Evolutionary conservation across 2,888 invertebrate species (phyloP), one percentile per base, ranked within the genome.

Genomic region (Exocentrus adspersus): DNA sequence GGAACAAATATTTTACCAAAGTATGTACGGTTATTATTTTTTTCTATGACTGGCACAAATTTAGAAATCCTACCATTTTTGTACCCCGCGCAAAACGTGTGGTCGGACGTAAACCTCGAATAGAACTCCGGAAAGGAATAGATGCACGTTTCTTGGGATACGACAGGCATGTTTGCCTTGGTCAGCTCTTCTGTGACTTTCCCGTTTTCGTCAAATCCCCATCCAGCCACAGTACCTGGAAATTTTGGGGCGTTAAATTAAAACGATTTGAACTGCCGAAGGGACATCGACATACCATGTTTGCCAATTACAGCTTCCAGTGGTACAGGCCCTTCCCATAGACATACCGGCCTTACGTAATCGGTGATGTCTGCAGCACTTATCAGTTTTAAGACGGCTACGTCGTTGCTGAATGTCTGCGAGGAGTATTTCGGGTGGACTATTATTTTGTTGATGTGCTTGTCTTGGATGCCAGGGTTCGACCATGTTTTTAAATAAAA

Each of bases 61-160:
- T n/a, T n/a, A n/a, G n/a, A n/a, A n/a, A n/a, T n/a, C 62, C 67
- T 78, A 83, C 84, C 83, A 70, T 83, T 83, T 62, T 76, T 72
- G 65, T 80, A 83, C 1, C 83, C 83, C 5, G 84, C 84, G 65
- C 84, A 84, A 65, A 78, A 88, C 0, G 87, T 87, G 72, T 82
- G 86, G 1, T 85, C 84, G 0, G 86, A 86, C 0, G 87, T 87
- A 76, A 87, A 88, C 46, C 85, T 80, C 0, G 85, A 85, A 77
- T 86, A 88, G 82, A 88, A 88, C 53, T 87, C 86, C 69, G 86
- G 86, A 78, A 86, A 86, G 0, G 87, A 88, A 62, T 87, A 81
- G 69, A 88, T 84, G 78, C 89, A 89, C 5, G 86, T 86, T 75
- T 86, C 85, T 65, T 86, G 86, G 67, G 86, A 84, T 0, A 88